Evolutionary conservation across 1,140 invertebrate genomes (phyloP).

Genomic region (Trypoxylus dichotomus): DNA sequence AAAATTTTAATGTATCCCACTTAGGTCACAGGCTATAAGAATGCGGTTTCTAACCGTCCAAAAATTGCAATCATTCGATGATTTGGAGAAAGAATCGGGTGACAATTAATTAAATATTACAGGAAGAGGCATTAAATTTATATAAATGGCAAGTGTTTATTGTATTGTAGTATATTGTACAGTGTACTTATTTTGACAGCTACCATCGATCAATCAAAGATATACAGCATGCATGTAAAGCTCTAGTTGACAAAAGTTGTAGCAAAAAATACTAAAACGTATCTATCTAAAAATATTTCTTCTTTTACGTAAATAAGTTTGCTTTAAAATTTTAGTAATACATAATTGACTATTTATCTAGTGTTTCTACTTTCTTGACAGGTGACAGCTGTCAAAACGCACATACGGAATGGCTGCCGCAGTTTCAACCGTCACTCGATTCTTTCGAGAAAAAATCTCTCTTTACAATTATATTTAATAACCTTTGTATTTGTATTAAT

Average conservation of each 20-base stretch:
- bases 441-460: background rate
- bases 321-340: background rate
- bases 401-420: background rate
- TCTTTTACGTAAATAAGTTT: background rate
- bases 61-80: background rate
- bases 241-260: slow-evolving; percentile 58
- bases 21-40: background rate
- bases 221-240: no score
- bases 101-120: no score
- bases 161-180: background rate
- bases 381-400: background rate
- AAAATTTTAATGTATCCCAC: background rate
- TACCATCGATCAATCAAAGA: background rate
- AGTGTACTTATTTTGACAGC: background rate
- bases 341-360: background rate
- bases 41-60: background rate
- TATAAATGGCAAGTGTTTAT: background rate
- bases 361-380: background rate
- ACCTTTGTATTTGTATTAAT: background rate
- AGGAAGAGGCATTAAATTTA: background rate
- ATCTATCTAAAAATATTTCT: background rate
- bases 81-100: no score
- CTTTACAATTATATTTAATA: background rate
- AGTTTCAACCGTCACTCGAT: background rate
- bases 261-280: slow-evolving; percentile 49